phyloP scores from a whole-genome alignment of 2,888 invertebrate species.

The Aromia moschata region DNA sequence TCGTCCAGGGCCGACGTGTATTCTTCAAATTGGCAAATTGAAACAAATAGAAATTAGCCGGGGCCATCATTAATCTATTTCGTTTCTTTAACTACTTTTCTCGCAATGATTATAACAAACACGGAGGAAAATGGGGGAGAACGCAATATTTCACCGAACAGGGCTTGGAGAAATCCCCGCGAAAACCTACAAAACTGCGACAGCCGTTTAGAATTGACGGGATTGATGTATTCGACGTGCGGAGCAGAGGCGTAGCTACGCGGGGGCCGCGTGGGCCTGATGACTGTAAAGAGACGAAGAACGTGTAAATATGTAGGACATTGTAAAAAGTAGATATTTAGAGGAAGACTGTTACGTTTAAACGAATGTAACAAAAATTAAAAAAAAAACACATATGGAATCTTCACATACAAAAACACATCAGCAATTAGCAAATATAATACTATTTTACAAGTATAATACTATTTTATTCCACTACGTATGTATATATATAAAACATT shows the following conservation, averaged over 20 bases:
- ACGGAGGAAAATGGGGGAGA: conserved; percentile 19
- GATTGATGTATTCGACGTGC: conserved; percentile 39
- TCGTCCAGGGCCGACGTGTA: not conserved
- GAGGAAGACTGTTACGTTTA: too few relatives aligned
- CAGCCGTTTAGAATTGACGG: conserved; percentile 20
- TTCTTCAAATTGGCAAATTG: conserved; percentile 23
- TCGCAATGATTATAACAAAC: conserved; percentile 24
- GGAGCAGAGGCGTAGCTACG: conserved; percentile 15
- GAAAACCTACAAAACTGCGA: conserved; percentile 18
- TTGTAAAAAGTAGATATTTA: too few relatives aligned
- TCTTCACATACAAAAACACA: too few relatives aligned
- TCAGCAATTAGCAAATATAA: too few relatives aligned
- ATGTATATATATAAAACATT: too few relatives aligned
- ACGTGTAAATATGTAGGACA: too few relatives aligned
- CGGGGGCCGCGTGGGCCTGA: too few relatives aligned
- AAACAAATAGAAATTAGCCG: conserved; percentile 23
- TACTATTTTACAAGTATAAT: too few relatives aligned
- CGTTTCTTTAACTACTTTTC: conserved; percentile 24
- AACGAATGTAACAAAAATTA: too few relatives aligned
- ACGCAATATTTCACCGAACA: conserved; percentile 18
- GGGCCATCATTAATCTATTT: conserved; percentile 22
- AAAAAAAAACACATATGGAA: too few relatives aligned
- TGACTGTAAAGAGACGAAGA: too few relatives aligned
- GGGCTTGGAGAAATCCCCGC: conserved; percentile 14
- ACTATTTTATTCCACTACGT: too few relatives aligned